Conservation (phyloP, 2,888 invertebrate genomes). For the Ennomos quercinarius region DNA sequence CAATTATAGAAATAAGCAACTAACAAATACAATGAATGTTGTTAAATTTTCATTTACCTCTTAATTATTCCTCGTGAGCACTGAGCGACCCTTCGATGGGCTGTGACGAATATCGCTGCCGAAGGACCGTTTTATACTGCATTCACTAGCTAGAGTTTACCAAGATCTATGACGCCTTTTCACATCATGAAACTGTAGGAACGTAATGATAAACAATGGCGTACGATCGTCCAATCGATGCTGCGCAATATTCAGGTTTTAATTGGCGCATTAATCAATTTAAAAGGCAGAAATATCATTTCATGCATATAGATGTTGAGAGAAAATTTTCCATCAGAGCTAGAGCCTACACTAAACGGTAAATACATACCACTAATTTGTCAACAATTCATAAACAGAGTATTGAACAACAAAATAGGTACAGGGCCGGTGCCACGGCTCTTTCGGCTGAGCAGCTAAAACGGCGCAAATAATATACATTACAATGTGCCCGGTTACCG, state of each 20-base stretch:
- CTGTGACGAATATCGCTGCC: slow-evolving; percentile 50
- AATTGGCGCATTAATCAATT: slow-evolving; percentile 4
- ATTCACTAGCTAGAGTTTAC: slow-evolving; percentile 52
- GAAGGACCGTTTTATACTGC: slow-evolving; percentile 69
- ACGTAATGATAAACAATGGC: slow-evolving; percentile 56
- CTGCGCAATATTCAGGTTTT: slow-evolving; percentile 5
- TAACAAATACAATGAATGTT: not conserved
- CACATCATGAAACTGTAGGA: slow-evolving; percentile 47
- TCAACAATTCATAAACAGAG: too few species aligned
- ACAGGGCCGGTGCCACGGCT: too few species aligned
- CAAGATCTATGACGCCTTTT: slow-evolving; percentile 60
- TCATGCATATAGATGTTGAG: too few species aligned
- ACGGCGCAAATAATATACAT: too few species aligned
- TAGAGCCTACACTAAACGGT: too few species aligned
- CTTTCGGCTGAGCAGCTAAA: too few species aligned
- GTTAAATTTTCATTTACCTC: slow-evolving; percentile 28
- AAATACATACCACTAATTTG: too few species aligned
- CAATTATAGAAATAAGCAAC: too few species aligned
- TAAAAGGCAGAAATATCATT: not conserved
- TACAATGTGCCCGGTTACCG: too few species aligned
- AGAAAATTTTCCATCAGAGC: too few species aligned
- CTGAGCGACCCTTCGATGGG: slow-evolving; percentile 58
- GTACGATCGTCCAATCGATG: slow-evolving; percentile 25
- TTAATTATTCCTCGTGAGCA: slow-evolving; percentile 51
- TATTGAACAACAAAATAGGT: too few species aligned